Evolutionary conservation across 2,113 vertebrate species (phyloP).

Genomic region (Nothobranchius kuhntae): DNA sequence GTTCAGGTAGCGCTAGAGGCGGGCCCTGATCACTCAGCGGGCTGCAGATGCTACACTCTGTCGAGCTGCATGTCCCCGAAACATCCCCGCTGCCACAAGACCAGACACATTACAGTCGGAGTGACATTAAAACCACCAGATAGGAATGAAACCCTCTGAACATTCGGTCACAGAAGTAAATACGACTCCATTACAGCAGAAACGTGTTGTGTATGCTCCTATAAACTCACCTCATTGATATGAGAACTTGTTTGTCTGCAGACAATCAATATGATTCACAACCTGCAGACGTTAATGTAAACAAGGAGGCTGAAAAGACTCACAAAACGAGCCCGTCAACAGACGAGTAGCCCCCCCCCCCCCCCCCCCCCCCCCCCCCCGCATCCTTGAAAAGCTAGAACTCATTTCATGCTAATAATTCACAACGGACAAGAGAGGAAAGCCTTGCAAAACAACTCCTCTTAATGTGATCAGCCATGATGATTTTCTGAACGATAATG

Average conservation of each 20-base stretch:
- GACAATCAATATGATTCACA: constrained; percentile 90
- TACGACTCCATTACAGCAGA: constrained; percentile 36
- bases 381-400: constrained; percentile 47
- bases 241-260: constrained; percentile 87
- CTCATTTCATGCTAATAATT: constrained; percentile 72
- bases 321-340: constrained; percentile 37
- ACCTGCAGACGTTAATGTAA: constrained; percentile 86
- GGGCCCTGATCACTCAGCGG: constrained; percentile 28
- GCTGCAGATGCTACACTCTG: constrained; percentile 61
- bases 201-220: constrained; percentile 46
- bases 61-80: constrained; percentile 49
- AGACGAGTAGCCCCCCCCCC: constrained; percentile 45
- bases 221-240: constrained; percentile 68
- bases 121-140: constrained; percentile 57
- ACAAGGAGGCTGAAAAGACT: constrained; percentile 87
- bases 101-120: constrained; percentile 44
- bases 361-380: too few relatives aligned
- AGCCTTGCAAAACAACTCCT: constrained; percentile 64
- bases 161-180: constrained; percentile 27
- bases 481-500: constrained; percentile 73
- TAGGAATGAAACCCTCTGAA: constrained; percentile 30
- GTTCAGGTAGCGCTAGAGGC: constrained; percentile 67
- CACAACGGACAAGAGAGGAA: constrained; percentile 61
- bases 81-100: constrained; percentile 46
- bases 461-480: constrained; percentile 73